phyloP scores from a whole-genome alignment of 1,140 invertebrate species.

The Bathynomus jamesi region DNA sequence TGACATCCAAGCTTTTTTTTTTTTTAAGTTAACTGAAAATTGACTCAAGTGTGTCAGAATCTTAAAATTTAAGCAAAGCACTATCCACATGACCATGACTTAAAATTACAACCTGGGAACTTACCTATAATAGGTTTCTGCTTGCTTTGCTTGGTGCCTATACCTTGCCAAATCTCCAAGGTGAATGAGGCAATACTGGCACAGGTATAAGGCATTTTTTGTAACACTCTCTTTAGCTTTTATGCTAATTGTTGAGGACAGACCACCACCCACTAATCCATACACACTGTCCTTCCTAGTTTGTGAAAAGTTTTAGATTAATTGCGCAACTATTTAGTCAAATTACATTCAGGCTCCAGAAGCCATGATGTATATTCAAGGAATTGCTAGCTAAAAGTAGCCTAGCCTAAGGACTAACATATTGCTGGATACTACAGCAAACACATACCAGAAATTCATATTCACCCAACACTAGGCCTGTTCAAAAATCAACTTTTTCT shows the following conservation, averaged over 20 bases:
- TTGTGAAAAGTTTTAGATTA: neutral
- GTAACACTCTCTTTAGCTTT: conserved; percentile 22
- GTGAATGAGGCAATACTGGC: conserved; percentile 78
- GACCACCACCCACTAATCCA: conserved; percentile 19
- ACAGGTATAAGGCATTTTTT: conserved; percentile 54
- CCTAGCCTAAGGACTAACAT: too few species aligned
- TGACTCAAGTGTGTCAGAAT: too few species aligned
- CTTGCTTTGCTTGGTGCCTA: conserved; percentile 65
- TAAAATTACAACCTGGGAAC: conserved; percentile 20
- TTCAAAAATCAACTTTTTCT: too few species aligned
- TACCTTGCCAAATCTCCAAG: conserved; percentile 78
- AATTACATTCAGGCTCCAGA: too few species aligned
- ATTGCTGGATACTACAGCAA: too few species aligned
- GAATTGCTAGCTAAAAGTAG: too few species aligned
- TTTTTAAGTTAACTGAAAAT: too few species aligned
- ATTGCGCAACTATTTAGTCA: neutral
- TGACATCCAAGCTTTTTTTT: too few species aligned
- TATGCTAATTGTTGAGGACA: conserved; percentile 5
- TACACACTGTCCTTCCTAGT: conserved; percentile 32
- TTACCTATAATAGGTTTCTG: conserved; percentile 68
- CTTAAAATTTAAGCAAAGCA: neutral
- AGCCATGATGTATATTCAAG: too few species aligned
- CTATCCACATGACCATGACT: too few species aligned
- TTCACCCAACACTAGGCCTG: too few species aligned
- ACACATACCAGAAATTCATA: too few species aligned